A percentile compares a stretch with the other conserved stretches of the same genome.
phyloP scores from a whole-genome alignment of 2,888 invertebrate genomes.

The Halictus quadricinctus region DNA sequence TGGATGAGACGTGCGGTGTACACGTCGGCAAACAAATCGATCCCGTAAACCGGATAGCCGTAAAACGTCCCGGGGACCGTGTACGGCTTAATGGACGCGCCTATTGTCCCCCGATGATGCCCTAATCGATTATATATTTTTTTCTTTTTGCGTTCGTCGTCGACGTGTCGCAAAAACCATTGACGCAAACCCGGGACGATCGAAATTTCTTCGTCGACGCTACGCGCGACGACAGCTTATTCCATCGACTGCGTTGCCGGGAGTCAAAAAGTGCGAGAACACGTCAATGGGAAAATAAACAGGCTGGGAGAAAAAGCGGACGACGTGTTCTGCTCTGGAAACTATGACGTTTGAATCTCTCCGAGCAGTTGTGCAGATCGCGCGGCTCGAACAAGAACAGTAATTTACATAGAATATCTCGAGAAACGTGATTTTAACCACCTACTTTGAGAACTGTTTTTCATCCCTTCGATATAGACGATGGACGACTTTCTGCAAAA shows the following conservation, averaged over 20 bases:
- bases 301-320: not conserved
- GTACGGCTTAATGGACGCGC: conserved; percentile 42
- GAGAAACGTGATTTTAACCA: too few species aligned
- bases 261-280: not conserved
- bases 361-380: not conserved
- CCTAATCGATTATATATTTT: conserved; percentile 41
- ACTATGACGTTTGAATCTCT: not conserved
- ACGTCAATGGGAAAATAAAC: not conserved
- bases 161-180: conserved; percentile 14
- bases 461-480: too few species aligned
- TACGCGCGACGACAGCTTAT: not conserved
- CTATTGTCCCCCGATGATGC: conserved; percentile 29
- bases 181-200: conserved; percentile 8
- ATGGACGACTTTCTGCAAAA: too few species aligned
- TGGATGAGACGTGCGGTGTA: conserved; percentile 42
- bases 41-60: conserved; percentile 46
- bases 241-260: not conserved
- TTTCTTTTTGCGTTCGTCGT: not conserved
- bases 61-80: conserved; percentile 43
- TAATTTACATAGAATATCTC: too few species aligned
- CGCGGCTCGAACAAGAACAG: too few species aligned
- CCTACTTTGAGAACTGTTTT: too few species aligned
- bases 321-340: not conserved
- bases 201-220: not conserved
- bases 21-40: conserved; percentile 56